Evolutionary conservation across 2,113 vertebrate genomes (phyloP).

Genomic region (Mesocricetus auratus): DNA sequence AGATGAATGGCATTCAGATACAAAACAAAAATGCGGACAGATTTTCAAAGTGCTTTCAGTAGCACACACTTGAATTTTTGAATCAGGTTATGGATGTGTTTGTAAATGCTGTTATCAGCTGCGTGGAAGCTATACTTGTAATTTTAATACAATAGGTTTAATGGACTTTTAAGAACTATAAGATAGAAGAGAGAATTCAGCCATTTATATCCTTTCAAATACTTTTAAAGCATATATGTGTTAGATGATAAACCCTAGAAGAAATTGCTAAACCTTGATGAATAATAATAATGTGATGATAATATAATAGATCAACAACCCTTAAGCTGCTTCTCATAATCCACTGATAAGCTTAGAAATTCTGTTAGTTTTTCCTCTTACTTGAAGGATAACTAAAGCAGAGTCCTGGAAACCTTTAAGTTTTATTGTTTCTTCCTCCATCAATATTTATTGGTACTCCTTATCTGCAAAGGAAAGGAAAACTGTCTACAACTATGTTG

Average conservation of each 20-base stretch:
- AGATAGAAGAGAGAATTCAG: not conserved
- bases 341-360: not conserved
- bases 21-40: constrained; percentile 7
- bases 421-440: not conserved
- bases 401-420: constrained; percentile 30
- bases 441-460: not conserved
- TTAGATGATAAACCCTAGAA: not conserved
- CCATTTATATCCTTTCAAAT: not conserved
- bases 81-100: constrained; percentile 5
- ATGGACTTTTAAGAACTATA: not conserved
- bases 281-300: not conserved
- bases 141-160: constrained; percentile 21
- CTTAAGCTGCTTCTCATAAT: not conserved
- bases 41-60: constrained; percentile 38
- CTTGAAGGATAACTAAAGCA: not conserved
- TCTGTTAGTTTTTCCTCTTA: not conserved
- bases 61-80: constrained; percentile 44
- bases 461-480: not conserved
- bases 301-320: not conserved
- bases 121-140: not conserved
- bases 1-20: constrained; percentile 1
- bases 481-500: not conserved
- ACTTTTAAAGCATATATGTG: not conserved
- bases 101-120: constrained; percentile 14
- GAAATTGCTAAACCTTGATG: not conserved